phyloP scores from a whole-genome alignment of 2,113 vertebrate species.

The Mungos mungo region DNA sequence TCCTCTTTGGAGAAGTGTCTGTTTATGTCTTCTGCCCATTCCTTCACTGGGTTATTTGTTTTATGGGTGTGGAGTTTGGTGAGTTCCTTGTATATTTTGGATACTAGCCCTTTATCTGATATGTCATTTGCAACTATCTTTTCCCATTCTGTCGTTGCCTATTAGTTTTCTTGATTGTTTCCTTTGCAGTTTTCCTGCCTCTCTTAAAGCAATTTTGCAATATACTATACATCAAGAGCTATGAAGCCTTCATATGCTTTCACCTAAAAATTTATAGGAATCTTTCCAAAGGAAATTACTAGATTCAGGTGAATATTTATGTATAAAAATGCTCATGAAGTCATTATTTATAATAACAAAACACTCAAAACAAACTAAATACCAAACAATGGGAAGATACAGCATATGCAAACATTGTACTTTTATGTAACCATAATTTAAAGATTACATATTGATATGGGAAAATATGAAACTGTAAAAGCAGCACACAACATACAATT shows the following conservation, averaged over 20 bases:
- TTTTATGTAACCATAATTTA: not conserved
- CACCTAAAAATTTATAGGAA: not conserved
- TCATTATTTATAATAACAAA: not conserved
- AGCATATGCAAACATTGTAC: not conserved
- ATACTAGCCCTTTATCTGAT: too few relatives aligned
- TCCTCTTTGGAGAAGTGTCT: too few relatives aligned
- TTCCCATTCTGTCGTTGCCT: too few relatives aligned
- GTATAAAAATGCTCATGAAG: not conserved
- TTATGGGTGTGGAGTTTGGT: too few relatives aligned
- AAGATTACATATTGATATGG: not conserved
- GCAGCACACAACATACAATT: not conserved
- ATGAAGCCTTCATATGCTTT: not conserved
- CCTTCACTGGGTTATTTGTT: too few relatives aligned
- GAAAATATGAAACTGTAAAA: constrained; percentile 12
- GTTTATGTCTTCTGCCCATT: too few relatives aligned
- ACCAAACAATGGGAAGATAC: not conserved
- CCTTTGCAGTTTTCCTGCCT: not conserved
- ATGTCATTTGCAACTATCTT: too few relatives aligned
- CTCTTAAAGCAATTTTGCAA: not conserved
- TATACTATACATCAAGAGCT: not conserved
- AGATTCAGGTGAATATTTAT: not conserved
- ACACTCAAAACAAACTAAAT: not conserved
- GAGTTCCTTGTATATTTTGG: too few relatives aligned
- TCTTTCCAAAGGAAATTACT: not conserved
- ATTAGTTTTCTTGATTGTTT: too few relatives aligned